Base-by-base conservation (phyloP, 2,113 vertebrate species). In the Phainopepla nitens region DNA sequence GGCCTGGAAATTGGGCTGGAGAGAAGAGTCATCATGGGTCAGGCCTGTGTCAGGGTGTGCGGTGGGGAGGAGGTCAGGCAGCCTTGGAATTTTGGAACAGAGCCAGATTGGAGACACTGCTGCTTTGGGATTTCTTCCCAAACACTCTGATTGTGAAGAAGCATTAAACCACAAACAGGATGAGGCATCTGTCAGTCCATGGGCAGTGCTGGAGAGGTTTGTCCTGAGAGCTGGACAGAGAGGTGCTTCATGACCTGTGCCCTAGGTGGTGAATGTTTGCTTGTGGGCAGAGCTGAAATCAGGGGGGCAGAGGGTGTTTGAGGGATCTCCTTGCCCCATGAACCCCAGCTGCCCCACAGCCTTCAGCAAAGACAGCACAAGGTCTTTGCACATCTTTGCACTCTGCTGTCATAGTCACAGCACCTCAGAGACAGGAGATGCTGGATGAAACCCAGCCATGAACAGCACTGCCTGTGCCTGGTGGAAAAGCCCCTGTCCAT, bases 161-260 rank as follows among this genome's bases (percentile, higher is more conserved):
- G 53, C 29, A 17, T 41, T 66, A 58, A 64, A 47, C 42, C 76
- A 73, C 47, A 61, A 58, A 39, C 0, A 7, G 31, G 53, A 60
- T 1, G 2, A 35, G 41, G 17, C 0, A 0, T 53, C 22, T 87
- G 53, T 57, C 57, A 21, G 0, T 41, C 82, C 24, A 4, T 36
- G 35, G 76, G 50, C 45, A 29, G 44, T 35, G 56, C 51, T 53
- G 66, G n/a, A 6, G 19, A 45, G 36, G 29, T 12, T 8, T 62
- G 35, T 62, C 44, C 66, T n/a, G 66, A 51, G 44, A 86, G 39
- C 29, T 73, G 60, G 31, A 16, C 23, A 23, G n/a, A 53, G 85
- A 71, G 25, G 19, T 56, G 36, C 18, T 73, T 19, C 5, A 1
- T 42, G 85, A 45, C 33, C 60, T 88, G 1, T 19, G 18, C 62